Conservation (phyloP, 2,113 vertebrate genomes). For the Apeltes quadracus region DNA sequence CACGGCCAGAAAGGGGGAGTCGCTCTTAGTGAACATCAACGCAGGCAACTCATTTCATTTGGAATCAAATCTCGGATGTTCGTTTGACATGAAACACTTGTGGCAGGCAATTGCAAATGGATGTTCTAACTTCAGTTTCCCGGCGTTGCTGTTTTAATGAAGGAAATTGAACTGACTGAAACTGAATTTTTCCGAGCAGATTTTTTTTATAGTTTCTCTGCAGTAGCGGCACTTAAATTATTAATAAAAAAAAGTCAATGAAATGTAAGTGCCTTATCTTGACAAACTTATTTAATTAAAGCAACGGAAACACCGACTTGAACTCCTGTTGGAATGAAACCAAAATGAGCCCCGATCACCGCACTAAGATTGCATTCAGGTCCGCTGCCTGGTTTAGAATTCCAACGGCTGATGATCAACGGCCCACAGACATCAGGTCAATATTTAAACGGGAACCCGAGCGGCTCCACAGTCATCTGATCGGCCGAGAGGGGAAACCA, state of each 20-base stretch:
- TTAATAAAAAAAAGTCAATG: conserved; percentile 17
- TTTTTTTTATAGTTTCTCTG: conserved; percentile 16
- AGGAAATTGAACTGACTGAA: conserved; percentile 44
- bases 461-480: conserved; percentile 33
- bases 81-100: conserved; percentile 58
- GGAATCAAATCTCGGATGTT: conserved; percentile 52
- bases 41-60: conserved; percentile 43
- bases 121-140: conserved; percentile 54
- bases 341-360: not conserved
- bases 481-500: conserved; percentile 42
- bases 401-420: conserved; percentile 56
- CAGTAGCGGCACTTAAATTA: not conserved
- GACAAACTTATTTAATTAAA: conserved; percentile 55
- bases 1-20: conserved; percentile 31
- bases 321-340: conserved; percentile 27
- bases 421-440: conserved; percentile 53
- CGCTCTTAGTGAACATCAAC: conserved; percentile 54
- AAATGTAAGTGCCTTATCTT: not conserved
- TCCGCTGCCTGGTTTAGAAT: conserved; percentile 40
- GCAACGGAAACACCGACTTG: conserved; percentile 23
- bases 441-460: conserved; percentile 64
- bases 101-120: conserved; percentile 55
- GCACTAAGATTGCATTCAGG: conserved; percentile 16
- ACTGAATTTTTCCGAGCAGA: conserved; percentile 20
- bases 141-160: conserved; percentile 44